phyloP scores from a whole-genome alignment of 2,797 vertebrate species.

The Sebastes iracundus region DNA sequence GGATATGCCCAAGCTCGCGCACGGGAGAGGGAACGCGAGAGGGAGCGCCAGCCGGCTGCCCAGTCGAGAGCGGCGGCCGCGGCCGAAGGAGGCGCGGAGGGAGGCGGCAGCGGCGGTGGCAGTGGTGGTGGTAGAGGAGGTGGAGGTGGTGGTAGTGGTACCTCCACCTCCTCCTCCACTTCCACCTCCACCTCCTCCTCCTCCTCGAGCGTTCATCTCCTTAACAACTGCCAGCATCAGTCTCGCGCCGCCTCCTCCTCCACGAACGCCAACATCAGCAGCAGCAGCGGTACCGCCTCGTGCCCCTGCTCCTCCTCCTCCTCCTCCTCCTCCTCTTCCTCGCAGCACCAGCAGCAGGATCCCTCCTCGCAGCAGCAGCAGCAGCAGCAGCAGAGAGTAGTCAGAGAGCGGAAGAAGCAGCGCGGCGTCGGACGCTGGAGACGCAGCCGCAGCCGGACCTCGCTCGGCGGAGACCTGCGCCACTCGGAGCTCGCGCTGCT shows the following conservation, averaged over 20 bases:
- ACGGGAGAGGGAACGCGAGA: slow-evolving; percentile 91
- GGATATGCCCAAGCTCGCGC: slow-evolving; percentile 90
- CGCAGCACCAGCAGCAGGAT: too few species aligned
- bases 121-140: slow-evolving; percentile 5
- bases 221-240: slow-evolving; percentile 85
- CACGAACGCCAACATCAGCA: slow-evolving; percentile 77
- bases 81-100: slow-evolving; percentile 78
- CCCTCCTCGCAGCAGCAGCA: slow-evolving; percentile 74
- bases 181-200: slow-evolving; percentile 48
- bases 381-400: slow-evolving; percentile 78
- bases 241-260: slow-evolving; percentile 85
- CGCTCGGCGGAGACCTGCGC: slow-evolving; percentile 90
- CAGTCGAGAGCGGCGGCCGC: slow-evolving; percentile 86
- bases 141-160: not conserved
- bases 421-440: slow-evolving; percentile 84
- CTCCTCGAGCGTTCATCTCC: slow-evolving; percentile 74
- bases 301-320: slow-evolving; percentile 81
- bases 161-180: slow-evolving; percentile 48
- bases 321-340: slow-evolving; percentile 39
- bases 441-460: slow-evolving; percentile 81
- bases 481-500: slow-evolving; percentile 93
- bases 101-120: slow-evolving; percentile 21
- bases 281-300: slow-evolving; percentile 78
- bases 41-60: slow-evolving; percentile 81
- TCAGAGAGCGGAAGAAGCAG: slow-evolving; percentile 82